Evolutionary conservation across 2,113 vertebrate species (phyloP), one percentile per base, ranked within the genome.

Genomic region (Herpetotheres cachinnans): DNA sequence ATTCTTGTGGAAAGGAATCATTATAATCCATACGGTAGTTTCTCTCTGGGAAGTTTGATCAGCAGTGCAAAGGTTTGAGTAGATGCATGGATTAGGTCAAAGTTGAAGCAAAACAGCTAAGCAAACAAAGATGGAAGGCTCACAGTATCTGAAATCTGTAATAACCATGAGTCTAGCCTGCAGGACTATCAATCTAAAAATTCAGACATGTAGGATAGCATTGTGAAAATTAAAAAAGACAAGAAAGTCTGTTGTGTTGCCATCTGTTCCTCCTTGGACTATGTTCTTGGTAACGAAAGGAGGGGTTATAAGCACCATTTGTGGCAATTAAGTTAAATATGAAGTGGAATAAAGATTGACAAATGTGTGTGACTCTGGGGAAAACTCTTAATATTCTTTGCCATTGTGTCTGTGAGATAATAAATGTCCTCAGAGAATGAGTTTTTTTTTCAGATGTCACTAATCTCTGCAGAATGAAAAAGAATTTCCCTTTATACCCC

Each of bases 251-350:
- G 70, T 92, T 86, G 46, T 71, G n/a, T 84, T 91, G 49, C 87
- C 91, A 77, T 94, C 87, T 96, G 90, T 94, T 96, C 50, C 34
- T 93, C 30, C 55, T 58, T 90, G 71, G 83, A 94, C 84, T 59
- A 6, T 47, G 56, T 91, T 93, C 44, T 77, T 70, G 32, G 59
- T 91, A 90, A 90, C 9, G 40, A 87, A 94, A 85, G 84, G 42
- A 36, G 42, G 58, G 46, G 30, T 90, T 93, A 82, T 88, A 77
- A 88, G 71, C 74, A 72, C 46, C 29, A 61, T 93, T 95, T 92
- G 66, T 76, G 93, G 59, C 88, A 95, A 86, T 95, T 91, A 88
- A 79, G 61, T 87, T 96, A 87, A 95, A 90, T 87, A 61, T 93
- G 78, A 80, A 80, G 85, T 70, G 55, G 72, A 90, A 77, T 94